phyloP scores from a whole-genome alignment of 2,888 invertebrate genomes.

The Caenorhabditis afra region DNA sequence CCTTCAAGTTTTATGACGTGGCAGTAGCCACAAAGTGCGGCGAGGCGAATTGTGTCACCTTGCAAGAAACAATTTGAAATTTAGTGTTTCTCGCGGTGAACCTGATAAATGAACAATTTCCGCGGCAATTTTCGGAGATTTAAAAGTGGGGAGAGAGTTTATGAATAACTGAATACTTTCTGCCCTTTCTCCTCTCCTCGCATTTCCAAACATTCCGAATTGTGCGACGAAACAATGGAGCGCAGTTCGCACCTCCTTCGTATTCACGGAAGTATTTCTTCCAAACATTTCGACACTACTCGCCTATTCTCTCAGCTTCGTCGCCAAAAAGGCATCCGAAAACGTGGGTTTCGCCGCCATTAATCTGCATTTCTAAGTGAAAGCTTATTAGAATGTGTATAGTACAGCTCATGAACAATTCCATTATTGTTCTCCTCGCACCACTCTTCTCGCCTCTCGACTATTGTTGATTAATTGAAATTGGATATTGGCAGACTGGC shows the following conservation, averaged over 20 bases:
- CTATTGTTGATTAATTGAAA: constrained; percentile 57
- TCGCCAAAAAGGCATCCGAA: constrained; percentile 29
- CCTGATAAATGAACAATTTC: constrained; percentile 43
- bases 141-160: constrained; percentile 22
- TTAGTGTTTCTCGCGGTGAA: constrained; percentile 20
- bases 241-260: constrained; percentile 47
- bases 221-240: constrained; percentile 40
- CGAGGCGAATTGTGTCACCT: constrained; percentile 4
- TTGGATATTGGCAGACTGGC: constrained; percentile 26
- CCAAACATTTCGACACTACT: constrained; percentile 41
- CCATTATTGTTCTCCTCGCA: constrained; percentile 33
- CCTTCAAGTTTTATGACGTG: constrained; percentile 21
- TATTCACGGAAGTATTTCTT: constrained; percentile 45
- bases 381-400: neutral
- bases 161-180: constrained; percentile 46
- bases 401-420: constrained; percentile 56
- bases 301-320: constrained; percentile 41
- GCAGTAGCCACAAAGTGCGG: neutral
- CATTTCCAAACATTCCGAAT: constrained; percentile 7
- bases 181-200: constrained; percentile 4
- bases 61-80: constrained; percentile 28
- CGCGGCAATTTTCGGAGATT: neutral
- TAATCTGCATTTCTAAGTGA: too few relatives aligned
- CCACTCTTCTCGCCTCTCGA: constrained; percentile 21
- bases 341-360: constrained; percentile 17